Evolutionary conservation across 1,140 invertebrate genomes (phyloP).

Genomic region (Onthophagus taurus): DNA sequence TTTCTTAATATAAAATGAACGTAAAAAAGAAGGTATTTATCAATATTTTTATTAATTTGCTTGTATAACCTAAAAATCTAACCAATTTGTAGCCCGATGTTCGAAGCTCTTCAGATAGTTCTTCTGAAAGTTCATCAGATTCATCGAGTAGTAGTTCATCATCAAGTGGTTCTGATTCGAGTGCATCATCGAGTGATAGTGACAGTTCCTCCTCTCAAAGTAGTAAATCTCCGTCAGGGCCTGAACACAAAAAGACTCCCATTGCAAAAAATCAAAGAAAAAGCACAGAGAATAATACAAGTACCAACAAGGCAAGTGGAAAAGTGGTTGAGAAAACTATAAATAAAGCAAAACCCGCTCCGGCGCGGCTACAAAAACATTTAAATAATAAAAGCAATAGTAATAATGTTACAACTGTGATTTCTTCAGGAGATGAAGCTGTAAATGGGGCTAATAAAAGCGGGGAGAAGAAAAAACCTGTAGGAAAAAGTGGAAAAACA

Average conservation of each 20-base stretch:
- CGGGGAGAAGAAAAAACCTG: background rate
- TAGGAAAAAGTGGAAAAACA: slow-evolving; percentile 7
- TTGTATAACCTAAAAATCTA: too few relatives aligned
- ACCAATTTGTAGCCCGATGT: slow-evolving; percentile 16
- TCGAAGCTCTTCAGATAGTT: slow-evolving; percentile 45
- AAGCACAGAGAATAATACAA: slow-evolving; percentile 28
- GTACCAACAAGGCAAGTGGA: slow-evolving; percentile 2
- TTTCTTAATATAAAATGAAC: too few relatives aligned
- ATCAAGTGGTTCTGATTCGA: slow-evolving; percentile 58
- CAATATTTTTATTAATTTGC: too few relatives aligned
- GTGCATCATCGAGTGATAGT: slow-evolving; percentile 56
- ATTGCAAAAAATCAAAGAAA: slow-evolving; percentile 36
- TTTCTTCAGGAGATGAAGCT: slow-evolving; percentile 44
- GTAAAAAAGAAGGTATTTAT: slow-evolving; percentile 18
- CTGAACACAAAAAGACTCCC: slow-evolving; percentile 38
- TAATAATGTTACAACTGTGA: slow-evolving; percentile 30
- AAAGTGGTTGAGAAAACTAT: slow-evolving; percentile 18
- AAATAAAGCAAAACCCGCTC: slow-evolving; percentile 33
- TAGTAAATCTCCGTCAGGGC: slow-evolving; percentile 39
- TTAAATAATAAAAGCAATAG: too few relatives aligned
- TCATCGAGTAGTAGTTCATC: slow-evolving; percentile 53
- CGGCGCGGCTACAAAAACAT: slow-evolving; percentile 38
- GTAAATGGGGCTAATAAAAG: slow-evolving; percentile 27
- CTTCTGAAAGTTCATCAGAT: slow-evolving; percentile 37
- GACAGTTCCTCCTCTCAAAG: slow-evolving; percentile 42